Percentiles rank a stretch among this genome's conserved stretches.
Evolutionary conservation across 2,113 vertebrate species (phyloP).

Genomic region (Sitta europaea): DNA sequence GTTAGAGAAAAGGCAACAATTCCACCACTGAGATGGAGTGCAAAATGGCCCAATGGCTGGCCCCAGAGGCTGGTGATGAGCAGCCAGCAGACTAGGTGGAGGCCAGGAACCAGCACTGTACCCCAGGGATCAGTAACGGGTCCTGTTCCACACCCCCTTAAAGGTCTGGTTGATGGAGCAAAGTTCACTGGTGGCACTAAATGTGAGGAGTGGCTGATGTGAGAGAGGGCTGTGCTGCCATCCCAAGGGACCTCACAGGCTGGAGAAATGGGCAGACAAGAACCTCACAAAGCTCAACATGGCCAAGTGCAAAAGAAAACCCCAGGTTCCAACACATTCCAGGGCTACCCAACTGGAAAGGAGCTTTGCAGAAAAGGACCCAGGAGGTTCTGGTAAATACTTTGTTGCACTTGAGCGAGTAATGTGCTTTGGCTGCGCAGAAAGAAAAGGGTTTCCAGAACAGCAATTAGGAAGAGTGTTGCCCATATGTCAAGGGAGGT

Average conservation of each 20-base stretch:
- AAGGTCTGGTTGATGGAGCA: background rate
- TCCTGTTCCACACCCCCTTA: background rate
- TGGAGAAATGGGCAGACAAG: background rate
- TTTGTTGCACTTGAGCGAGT: background rate
- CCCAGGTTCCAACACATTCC: too few species aligned
- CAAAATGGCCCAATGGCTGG: background rate
- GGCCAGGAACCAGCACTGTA: background rate
- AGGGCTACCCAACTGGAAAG: background rate
- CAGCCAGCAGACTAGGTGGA: background rate
- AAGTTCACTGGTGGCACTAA: background rate
- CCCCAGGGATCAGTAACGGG: background rate
- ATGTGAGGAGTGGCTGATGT: background rate
- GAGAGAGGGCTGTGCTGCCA: accelerated
- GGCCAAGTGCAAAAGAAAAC: background rate
- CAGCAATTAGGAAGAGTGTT: background rate
- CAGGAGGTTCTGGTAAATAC: background rate
- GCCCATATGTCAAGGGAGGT: background rate
- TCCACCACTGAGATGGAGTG: background rate
- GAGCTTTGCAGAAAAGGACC: background rate
- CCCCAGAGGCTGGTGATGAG: background rate
- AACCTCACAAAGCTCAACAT: background rate
- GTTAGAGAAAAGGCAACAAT: too few species aligned
- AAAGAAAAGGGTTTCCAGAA: background rate
- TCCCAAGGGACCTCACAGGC: background rate
- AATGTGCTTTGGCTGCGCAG: background rate